These are phyloP conservation scores for Ifrita kowaldi DNA, from an alignment of 2,113 vertebrate genomes.

Conservation along the genomic window DNA sequence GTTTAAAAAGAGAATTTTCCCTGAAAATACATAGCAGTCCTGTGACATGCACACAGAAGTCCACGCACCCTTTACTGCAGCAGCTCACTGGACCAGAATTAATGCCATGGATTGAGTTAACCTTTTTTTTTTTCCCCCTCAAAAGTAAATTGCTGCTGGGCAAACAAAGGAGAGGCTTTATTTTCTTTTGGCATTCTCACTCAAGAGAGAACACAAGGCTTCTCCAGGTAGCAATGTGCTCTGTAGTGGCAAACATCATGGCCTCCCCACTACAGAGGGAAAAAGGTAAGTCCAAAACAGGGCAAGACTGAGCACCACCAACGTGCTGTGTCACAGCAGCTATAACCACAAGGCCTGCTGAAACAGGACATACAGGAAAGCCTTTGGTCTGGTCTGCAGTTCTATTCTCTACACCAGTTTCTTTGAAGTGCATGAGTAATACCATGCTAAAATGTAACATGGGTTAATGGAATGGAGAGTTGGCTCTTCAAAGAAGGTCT, in stretches of 20 bases:
- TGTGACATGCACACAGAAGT: fast-evolving
- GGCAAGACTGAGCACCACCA: background rate
- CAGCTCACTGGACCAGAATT: background rate
- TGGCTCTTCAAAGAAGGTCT: background rate
- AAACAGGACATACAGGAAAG: background rate
- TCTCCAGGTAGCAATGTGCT: background rate
- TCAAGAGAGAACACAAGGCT: background rate
- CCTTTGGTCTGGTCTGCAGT: background rate
- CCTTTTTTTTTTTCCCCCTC: background rate
- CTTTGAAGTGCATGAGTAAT: background rate
- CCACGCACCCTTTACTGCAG: background rate
- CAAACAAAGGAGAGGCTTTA: background rate
- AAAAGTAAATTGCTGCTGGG: background rate
- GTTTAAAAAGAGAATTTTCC: background rate
- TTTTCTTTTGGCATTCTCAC: background rate
- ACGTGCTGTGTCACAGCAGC: background rate
- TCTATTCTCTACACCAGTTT: background rate
- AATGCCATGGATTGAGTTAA: background rate
- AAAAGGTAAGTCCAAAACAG: background rate
- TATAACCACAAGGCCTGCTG: background rate
- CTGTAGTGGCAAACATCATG: background rate
- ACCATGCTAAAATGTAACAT: background rate
- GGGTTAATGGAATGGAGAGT: background rate
- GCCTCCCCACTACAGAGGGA: background rate
- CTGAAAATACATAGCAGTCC: background rate